Evolutionary conservation across 1,140 invertebrate species (phyloP).

Genomic region (Plutomurus gul): DNA sequence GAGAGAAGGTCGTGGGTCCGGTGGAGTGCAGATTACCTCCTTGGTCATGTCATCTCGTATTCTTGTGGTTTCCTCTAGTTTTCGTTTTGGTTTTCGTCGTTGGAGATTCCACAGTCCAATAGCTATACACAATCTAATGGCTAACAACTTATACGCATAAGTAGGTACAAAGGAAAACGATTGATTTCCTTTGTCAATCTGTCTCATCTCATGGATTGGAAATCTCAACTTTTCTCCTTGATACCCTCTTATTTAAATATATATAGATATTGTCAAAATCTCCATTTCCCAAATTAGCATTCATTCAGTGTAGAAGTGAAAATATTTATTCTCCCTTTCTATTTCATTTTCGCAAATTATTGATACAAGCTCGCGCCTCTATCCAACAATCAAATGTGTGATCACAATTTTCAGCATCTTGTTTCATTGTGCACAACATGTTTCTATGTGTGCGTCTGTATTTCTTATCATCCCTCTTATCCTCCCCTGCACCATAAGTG

Average conservation of each 20-base stretch:
- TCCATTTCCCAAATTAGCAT: no score
- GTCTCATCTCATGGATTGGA: constrained; percentile 17
- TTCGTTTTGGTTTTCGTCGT: neutral
- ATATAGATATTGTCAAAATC: no score
- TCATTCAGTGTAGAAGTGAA: no score
- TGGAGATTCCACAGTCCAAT: neutral
- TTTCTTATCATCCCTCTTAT: no score
- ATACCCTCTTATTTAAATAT: neutral
- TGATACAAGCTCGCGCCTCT: neutral
- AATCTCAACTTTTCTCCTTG: neutral
- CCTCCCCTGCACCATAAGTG: no score
- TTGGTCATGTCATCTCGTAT: constrained; percentile 9
- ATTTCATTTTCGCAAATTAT: no score
- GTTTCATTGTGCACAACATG: neutral
- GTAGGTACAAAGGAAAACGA: neutral
- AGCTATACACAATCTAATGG: neutral
- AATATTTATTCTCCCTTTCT: no score
- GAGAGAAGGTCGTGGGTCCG: constrained; percentile 26
- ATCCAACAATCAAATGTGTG: neutral
- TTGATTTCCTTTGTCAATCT: constrained; percentile 30
- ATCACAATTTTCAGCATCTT: neutral
- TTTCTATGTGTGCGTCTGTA: neutral
- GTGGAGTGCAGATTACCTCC: neutral
- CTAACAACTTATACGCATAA: neutral
- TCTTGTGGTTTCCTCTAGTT: constrained; percentile 7